Evolutionary conservation across 2,113 vertebrate genomes (phyloP), one percentile per base, ranked within the genome.

Genomic region (Scortum barcoo): DNA sequence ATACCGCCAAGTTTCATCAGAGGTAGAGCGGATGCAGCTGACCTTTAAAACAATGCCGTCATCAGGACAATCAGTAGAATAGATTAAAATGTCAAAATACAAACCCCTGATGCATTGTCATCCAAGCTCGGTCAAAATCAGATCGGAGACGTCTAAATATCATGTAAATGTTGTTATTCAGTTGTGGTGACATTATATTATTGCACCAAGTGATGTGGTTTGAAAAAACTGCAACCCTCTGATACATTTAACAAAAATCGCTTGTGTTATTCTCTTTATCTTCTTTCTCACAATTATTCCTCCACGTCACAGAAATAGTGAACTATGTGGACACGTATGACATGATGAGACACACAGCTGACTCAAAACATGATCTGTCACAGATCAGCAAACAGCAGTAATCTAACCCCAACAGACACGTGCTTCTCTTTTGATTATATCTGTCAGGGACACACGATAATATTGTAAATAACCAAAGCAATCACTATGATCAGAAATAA

Each of bases 41-140:
- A 89, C 87, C 81, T 90, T 90, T 87, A 38, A 70, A 79, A 51
- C 44, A 58, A 71, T 50, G 12, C 46, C 2, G 7, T 86, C 76
- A 67, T 75, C 71, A 77, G 56, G 28, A 62, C 71, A 77, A 79
- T 84, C 81, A 84, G 68, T 6, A 46, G 60, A 72, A 73, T 57
- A 58, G 17, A 80, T 75, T 66, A 7, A 86, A 86, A 85, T 83
- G 84, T 78, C 84, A 91, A 57, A 82, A 70, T 26, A 57, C 51
- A 78, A 66, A 73, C 85, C 46, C 20, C 53, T 28, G 67, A 78
- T 10, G 28, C 57, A 70, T 53, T 78, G 81, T 26, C 26, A 30
- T 78, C 44, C 61, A 33, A 63, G 50, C 33, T 33, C 11, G n/a
- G 26, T 40, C 76, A 62, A 51, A 40, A 46, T 82, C 73, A 72